Percentiles rank a stretch among this genome's conserved stretches.
Evolutionary conservation across 1,140 invertebrate genomes (phyloP).

Genomic region (Meloidogyne chitwoodi): DNA sequence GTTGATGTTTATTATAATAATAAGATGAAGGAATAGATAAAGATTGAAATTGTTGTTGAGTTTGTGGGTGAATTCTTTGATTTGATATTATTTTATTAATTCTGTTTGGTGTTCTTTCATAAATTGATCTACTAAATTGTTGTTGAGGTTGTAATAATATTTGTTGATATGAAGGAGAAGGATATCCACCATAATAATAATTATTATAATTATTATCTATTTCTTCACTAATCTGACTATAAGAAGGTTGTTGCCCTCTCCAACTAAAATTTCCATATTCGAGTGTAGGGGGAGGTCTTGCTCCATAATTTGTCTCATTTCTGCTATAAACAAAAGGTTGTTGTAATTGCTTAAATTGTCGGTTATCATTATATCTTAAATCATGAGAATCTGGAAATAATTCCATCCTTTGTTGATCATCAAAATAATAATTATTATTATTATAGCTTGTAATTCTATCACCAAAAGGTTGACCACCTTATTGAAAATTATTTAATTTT

Average conservation of each 20-base stretch:
- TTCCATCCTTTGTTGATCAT: background rate
- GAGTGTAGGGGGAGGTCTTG: conserved; percentile 37
- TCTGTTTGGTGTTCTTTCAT: background rate
- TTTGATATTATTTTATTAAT: background rate
- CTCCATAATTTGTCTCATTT: conserved; percentile 48
- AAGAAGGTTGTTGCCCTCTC: background rate
- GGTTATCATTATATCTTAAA: background rate
- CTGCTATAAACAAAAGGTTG: conserved; percentile 42
- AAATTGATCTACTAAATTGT: background rate
- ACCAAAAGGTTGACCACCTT: background rate
- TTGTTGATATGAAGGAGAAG: background rate
- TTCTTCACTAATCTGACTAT: background rate
- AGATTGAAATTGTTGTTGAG: background rate
- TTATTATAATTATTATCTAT: background rate
- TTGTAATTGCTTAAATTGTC: background rate
- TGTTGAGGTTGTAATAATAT: background rate
- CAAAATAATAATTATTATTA: background rate
- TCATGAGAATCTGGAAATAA: background rate
- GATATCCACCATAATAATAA: background rate
- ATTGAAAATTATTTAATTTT: background rate
- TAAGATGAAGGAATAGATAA: background rate
- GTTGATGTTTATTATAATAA: background rate
- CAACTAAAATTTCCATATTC: conserved; percentile 45
- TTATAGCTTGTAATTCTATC: background rate
- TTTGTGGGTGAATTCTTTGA: background rate